Base-by-base conservation (phyloP, 2,797 vertebrate species). In the Emys orbicularis region DNA sequence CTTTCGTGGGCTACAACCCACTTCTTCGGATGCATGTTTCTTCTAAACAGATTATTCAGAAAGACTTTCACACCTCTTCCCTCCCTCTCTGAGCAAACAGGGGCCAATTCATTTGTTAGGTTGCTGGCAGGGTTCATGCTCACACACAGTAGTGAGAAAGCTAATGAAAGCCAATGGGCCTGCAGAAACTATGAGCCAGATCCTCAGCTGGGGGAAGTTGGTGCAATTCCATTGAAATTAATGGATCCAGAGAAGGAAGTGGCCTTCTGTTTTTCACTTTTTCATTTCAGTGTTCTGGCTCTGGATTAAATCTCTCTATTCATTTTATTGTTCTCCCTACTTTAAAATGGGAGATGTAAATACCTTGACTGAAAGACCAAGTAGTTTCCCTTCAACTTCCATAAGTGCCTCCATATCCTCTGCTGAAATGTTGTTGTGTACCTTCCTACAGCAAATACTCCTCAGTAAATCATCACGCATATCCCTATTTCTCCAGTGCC, bases 381-480 rank as follows among this genome's bases (percentile, higher is more conserved):
- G 23, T 37, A n/a, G 52, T 12, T 5, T 18, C 21, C 44, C 44
- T 31, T 16, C 34, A 52, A 61, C 44, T 21, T 27, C 50, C 41
- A 10, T 7, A 34, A 91, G 29, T 41, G 11, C 6, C 52, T 57
- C 16, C 12, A 9, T 12, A 74, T 47, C 29, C 34, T 23, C 52
- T 47, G 52, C 21, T 49, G 41, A 83, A 68, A 41, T 21, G n/a
- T 8, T 21, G 65, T 23, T 72, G 18, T 23, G 65, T 72, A 19
- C 49, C 12, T 25, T 23, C 50, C 19, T 16, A 59, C 5, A 44
- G 59, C n/a, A 57, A 59, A 79, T 44, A 2, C 12, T 44, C 8
- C 15, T 47, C 57, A 44, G 0, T 44, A 74, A 61, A 65, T 37
- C 29, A 2, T 9, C 52, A 10, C 12, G 47, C 12, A 1, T 59